Percentiles rank a stretch among this genome's conserved stretches.
Conservation (phyloP, 2,113 vertebrate genomes). For the Sarotherodon lohbergeri region DNA sequence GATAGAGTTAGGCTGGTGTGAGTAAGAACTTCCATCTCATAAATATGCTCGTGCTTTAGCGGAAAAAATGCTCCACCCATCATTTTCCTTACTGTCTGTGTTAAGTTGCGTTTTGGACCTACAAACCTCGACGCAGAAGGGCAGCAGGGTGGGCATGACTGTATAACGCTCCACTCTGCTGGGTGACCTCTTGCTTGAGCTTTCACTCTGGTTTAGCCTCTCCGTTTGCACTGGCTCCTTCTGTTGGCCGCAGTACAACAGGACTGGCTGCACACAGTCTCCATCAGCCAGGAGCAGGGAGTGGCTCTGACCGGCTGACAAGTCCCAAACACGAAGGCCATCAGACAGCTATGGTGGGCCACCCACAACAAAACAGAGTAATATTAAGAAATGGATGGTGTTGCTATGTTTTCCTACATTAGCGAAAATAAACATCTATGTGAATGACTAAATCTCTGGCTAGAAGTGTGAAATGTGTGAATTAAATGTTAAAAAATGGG, state of each 20-base stretch:
- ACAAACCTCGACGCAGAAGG: slow-evolving; percentile 82
- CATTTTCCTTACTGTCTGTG: not conserved
- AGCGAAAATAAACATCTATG: not conserved
- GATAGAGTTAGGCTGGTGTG: not conserved
- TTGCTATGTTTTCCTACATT: not conserved
- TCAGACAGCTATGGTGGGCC: slow-evolving; percentile 73
- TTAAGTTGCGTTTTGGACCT: not conserved
- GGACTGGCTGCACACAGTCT: slow-evolving; percentile 83
- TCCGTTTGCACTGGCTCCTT: slow-evolving; percentile 5
- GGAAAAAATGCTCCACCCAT: not conserved
- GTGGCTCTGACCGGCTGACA: slow-evolving; percentile 86
- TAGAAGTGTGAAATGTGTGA: not conserved
- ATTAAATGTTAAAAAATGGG: not conserved
- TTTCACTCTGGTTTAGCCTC: not conserved
- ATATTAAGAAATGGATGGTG: not conserved
- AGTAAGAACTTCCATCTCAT: not conserved
- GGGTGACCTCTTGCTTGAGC: slow-evolving; percentile 39
- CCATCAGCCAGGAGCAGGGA: slow-evolving; percentile 86
- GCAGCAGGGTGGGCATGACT: slow-evolving; percentile 74
- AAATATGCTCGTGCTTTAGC: not conserved
- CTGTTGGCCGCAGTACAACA: slow-evolving; percentile 86
- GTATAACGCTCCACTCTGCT: slow-evolving; percentile 52
- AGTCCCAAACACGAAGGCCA: slow-evolving; percentile 80
- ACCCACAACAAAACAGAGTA: not conserved
- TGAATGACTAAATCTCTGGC: not conserved